Conservation (phyloP, 2,113 vertebrate species). For the Butorides virescens region DNA sequence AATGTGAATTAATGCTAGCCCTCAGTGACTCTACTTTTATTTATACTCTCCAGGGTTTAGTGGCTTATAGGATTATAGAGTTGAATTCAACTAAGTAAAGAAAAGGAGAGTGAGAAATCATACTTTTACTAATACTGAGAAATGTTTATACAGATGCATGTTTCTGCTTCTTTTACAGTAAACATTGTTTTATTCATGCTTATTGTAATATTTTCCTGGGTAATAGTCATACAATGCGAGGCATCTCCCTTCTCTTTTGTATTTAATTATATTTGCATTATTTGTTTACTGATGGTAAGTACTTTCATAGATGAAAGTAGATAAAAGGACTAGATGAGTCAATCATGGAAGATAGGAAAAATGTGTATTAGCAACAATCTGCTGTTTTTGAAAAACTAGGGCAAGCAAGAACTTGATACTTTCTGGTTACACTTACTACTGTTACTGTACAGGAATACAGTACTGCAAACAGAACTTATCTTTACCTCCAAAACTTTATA, state of each 20-base stretch:
- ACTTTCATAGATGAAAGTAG: constrained; percentile 27
- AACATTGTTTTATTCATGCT: constrained; percentile 53
- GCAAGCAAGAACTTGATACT: background rate
- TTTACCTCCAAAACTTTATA: background rate
- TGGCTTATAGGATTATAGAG: constrained; percentile 9
- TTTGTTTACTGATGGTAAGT: constrained; percentile 40
- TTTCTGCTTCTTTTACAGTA: constrained; percentile 32
- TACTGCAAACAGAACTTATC: background rate
- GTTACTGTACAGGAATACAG: background rate
- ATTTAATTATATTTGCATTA: constrained; percentile 30
- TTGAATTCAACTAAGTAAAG: background rate
- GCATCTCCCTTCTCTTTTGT: background rate
- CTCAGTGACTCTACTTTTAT: background rate
- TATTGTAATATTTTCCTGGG: constrained; percentile 18
- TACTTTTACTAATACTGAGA: background rate
- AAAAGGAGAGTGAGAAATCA: background rate
- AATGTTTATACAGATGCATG: background rate
- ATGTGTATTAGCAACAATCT: background rate
- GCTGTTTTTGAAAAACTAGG: constrained; percentile 8
- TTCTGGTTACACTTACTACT: background rate
- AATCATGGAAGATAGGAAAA: background rate
- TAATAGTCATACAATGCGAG: constrained; percentile 10
- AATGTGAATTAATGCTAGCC: background rate
- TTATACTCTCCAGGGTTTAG: background rate
- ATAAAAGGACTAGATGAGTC: constrained; percentile 45